phyloP scores from a whole-genome alignment of 2,888 invertebrate genomes.

The Dromius quadrimaculatus region DNA sequence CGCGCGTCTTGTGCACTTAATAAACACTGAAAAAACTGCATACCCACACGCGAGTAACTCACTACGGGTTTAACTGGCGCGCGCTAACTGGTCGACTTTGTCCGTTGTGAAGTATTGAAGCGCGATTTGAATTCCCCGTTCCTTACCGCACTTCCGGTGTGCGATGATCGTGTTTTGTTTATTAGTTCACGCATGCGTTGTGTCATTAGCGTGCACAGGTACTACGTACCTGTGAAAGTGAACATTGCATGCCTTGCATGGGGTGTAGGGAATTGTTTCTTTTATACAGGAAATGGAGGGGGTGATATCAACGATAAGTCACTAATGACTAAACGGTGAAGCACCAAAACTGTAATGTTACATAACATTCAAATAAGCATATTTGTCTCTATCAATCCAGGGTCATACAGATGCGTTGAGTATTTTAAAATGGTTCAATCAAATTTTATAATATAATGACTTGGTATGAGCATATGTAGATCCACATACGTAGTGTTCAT shows the following conservation, averaged over 20 bases:
- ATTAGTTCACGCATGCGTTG: constrained; percentile 31
- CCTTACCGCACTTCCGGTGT: constrained; percentile 28
- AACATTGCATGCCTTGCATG: neutral
- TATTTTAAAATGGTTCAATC: constrained; percentile 26
- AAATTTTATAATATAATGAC: constrained; percentile 36
- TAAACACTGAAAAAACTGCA: neutral
- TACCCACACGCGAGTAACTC: neutral
- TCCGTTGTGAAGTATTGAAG: constrained; percentile 34
- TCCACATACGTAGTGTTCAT: neutral
- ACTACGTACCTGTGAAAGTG: constrained; percentile 4
- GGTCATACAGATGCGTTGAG: neutral
- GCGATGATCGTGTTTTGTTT: constrained; percentile 30
- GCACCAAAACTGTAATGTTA: too few species aligned
- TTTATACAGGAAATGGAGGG: neutral
- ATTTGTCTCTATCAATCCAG: too few species aligned
- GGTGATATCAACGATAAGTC: neutral
- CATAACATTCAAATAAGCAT: too few species aligned
- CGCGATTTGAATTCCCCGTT: constrained; percentile 10
- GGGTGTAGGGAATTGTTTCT: neutral
- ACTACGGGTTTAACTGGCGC: constrained; percentile 1
- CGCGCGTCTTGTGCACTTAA: too few species aligned
- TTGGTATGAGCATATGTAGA: constrained; percentile 5
- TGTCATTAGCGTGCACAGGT: constrained; percentile 7
- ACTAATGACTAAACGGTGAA: neutral
- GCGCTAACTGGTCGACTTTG: constrained; percentile 1